phyloP scores from a whole-genome alignment of 2,113 vertebrate species.

The Ploceus nigricollis region DNA sequence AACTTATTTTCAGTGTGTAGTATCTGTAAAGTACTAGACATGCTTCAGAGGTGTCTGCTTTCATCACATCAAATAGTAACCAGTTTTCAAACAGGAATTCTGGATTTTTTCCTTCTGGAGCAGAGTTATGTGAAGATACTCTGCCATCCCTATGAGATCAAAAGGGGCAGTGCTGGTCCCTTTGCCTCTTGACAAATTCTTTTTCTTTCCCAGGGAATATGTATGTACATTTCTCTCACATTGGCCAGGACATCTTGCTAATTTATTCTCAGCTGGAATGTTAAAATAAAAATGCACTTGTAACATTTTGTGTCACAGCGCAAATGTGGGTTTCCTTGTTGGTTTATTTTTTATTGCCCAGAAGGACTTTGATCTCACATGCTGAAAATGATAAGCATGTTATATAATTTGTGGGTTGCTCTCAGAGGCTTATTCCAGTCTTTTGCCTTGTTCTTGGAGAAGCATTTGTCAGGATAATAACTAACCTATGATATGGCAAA shows the following conservation, averaged over 20 bases:
- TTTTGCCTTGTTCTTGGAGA: not conserved
- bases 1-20: not conserved
- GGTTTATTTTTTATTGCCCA: conserved; percentile 7
- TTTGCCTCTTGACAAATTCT: not conserved
- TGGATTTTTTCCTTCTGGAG: not conserved
- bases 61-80: not conserved
- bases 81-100: not conserved
- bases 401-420: not conserved
- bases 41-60: not conserved
- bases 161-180: not conserved
- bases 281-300: not conserved
- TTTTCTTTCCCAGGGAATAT: not conserved
- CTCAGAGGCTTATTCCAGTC: not conserved
- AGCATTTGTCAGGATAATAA: not conserved
- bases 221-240: not conserved
- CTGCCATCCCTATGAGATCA: accelerated
- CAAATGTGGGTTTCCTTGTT: not conserved
- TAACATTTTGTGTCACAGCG: not conserved
- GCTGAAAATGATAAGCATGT: not conserved
- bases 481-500: not conserved
- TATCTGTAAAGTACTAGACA: not conserved
- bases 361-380: conserved; percentile 47
- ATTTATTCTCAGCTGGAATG: not conserved
- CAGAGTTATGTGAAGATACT: not conserved
- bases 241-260: not conserved